A percentile compares a stretch with the other conserved stretches of the same genome.
These are phyloP conservation scores for Oreortyx pictus DNA, from an alignment of 2,797 vertebrate genomes.

Conservation along the genomic window DNA sequence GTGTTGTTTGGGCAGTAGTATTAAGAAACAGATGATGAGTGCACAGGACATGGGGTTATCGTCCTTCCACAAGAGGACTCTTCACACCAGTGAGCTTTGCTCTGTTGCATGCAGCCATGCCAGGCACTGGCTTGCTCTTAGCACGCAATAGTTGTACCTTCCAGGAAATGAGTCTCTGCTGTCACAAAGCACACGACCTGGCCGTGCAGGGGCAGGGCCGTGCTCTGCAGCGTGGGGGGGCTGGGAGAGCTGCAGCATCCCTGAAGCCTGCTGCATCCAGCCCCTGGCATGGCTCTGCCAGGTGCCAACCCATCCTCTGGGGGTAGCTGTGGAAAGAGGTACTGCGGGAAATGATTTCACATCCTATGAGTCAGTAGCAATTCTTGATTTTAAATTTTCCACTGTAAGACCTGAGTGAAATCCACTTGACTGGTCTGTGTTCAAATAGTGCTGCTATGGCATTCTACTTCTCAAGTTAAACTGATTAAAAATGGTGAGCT, in stretches of 20 bases:
- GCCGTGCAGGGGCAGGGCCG: neutral
- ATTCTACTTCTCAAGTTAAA: neutral
- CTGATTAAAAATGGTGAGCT: neutral
- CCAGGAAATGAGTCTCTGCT: neutral
- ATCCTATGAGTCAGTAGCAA: neutral
- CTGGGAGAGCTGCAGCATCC: fast-evolving
- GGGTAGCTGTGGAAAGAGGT: neutral
- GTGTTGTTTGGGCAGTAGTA: neutral
- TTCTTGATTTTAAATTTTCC: neutral
- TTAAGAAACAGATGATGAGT: neutral
- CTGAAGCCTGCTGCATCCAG: neutral
- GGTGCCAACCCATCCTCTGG: neutral
- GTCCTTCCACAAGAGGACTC: neutral
- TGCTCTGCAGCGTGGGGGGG: fast-evolving
- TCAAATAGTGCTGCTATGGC: neutral
- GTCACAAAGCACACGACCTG: fast-evolving
- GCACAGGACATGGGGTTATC: neutral
- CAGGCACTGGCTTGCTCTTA: neutral
- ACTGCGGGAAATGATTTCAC: neutral
- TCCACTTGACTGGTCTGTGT: neutral
- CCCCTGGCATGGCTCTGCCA: neutral
- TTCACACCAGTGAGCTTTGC: neutral
- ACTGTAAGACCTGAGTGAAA: neutral
- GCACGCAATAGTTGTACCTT: neutral
- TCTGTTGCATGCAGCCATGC: neutral